phyloP scores from a whole-genome alignment of 2,113 vertebrate genomes.

The Hippocampus guttulatus region DNA sequence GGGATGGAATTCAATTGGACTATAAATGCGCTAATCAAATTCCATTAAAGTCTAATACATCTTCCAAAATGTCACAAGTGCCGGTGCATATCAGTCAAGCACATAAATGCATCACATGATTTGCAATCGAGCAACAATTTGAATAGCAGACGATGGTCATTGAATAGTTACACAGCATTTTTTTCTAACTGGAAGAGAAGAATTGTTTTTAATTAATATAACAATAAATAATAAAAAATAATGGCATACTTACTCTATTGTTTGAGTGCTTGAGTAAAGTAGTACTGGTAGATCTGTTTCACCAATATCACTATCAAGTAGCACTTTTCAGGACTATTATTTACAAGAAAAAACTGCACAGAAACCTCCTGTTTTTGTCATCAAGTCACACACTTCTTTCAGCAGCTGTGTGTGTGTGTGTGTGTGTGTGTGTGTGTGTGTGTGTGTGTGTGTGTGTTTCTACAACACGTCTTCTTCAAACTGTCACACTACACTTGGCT shows the following conservation, averaged over 20 bases:
- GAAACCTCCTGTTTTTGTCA: slow-evolving; percentile 28
- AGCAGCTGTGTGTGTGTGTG: neutral
- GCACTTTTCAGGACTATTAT: neutral
- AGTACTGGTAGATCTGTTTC: neutral
- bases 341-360: slow-evolving; percentile 25
- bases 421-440: slow-evolving; percentile 9
- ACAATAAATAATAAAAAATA: neutral
- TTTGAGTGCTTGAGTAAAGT: too few species aligned
- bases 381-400: neutral
- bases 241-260: too few species aligned
- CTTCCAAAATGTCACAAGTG: slow-evolving; percentile 81
- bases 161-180: slow-evolving; percentile 34
- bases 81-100: neutral
- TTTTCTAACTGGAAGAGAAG: too few species aligned
- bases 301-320: neutral
- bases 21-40: slow-evolving; percentile 94
- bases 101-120: slow-evolving; percentile 57
- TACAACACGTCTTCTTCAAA: slow-evolving; percentile 79
- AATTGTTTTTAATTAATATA: too few species aligned
- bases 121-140: slow-evolving; percentile 59
- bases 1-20: slow-evolving; percentile 91
- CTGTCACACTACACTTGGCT: slow-evolving; percentile 90
- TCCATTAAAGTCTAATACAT: slow-evolving; percentile 89
- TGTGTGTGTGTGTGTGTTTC: slow-evolving; percentile 20
- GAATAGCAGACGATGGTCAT: slow-evolving; percentile 59